Evolutionary conservation across 2,888 invertebrate species (phyloP).

Genomic region (Tipula helvola): DNA sequence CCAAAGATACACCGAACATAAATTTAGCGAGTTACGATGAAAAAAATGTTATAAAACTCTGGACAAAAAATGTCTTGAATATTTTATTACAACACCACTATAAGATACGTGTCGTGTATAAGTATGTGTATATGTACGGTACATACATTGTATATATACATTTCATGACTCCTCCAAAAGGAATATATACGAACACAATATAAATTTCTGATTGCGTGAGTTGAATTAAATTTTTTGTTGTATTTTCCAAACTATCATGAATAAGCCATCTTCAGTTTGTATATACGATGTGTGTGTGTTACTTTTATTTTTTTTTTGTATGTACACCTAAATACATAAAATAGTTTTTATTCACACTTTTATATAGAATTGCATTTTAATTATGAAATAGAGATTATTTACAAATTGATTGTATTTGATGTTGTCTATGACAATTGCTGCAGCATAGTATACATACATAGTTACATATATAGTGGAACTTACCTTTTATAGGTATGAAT

Average conservation of each 20-base stretch:
- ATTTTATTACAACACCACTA: neutral
- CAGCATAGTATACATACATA: neutral
- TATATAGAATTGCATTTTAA: neutral
- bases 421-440: neutral
- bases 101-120: neutral
- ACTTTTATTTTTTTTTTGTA: neutral
- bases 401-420: neutral
- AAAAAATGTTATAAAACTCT: neutral
- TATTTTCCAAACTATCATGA: neutral
- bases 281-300: neutral
- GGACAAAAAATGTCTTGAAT: neutral
- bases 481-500: neutral
- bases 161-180: neutral
- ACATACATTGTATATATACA: neutral
- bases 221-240: neutral
- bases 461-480: neutral
- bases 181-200: neutral
- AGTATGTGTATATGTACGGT: neutral
- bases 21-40: neutral
- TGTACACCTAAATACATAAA: constrained; percentile 4
- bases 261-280: neutral
- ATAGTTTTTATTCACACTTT: neutral
- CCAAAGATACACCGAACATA: neutral
- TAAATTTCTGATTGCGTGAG: neutral
- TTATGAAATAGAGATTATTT: neutral